Percentiles rank a stretch among this genome's conserved stretches.
These are phyloP conservation scores for Halcyon leucocephala DNA, from an alignment of 2,797 vertebrate species.

Conservation along the genomic window DNA sequence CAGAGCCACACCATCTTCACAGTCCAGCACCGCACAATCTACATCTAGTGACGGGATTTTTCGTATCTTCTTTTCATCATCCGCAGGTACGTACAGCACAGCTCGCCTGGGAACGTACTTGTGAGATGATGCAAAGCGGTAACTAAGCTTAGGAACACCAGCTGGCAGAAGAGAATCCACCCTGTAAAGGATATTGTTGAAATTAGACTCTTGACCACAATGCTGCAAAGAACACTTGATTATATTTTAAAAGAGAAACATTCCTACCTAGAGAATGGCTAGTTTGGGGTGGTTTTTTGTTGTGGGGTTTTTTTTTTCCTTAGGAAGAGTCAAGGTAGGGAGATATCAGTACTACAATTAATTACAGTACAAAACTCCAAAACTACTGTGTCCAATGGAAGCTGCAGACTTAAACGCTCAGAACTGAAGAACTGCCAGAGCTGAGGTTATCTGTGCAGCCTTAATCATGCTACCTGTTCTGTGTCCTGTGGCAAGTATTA, in stretches of 20 bases:
- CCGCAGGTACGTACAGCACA: constrained; percentile 94
- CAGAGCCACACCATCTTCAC: constrained; percentile 95
- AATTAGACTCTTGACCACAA: constrained; percentile 20
- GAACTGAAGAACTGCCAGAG: not conserved
- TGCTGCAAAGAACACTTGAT: not conserved
- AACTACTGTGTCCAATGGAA: not conserved
- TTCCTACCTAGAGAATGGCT: not conserved
- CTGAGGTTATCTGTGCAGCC: not conserved
- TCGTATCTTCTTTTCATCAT: constrained; percentile 93
- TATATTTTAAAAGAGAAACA: constrained; percentile 2
- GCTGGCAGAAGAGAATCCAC: constrained; percentile 4
- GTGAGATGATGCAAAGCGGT: constrained; percentile 63
- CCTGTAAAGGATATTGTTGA: constrained; percentile 62
- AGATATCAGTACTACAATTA: not conserved
- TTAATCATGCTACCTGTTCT: rapidly evolving
- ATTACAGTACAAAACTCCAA: not conserved
- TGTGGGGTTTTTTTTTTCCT: not conserved
- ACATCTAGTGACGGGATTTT: constrained; percentile 91
- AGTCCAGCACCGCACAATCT: constrained; percentile 96
- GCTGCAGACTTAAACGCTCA: not conserved
- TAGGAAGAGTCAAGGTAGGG: not conserved
- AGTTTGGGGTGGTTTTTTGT: not conserved
- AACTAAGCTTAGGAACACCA: constrained; percentile 36
- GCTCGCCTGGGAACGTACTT: constrained; percentile 92
- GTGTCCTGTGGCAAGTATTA: not conserved